Conservation (phyloP, 2,113 vertebrate species). For the Labeo catla region DNA sequence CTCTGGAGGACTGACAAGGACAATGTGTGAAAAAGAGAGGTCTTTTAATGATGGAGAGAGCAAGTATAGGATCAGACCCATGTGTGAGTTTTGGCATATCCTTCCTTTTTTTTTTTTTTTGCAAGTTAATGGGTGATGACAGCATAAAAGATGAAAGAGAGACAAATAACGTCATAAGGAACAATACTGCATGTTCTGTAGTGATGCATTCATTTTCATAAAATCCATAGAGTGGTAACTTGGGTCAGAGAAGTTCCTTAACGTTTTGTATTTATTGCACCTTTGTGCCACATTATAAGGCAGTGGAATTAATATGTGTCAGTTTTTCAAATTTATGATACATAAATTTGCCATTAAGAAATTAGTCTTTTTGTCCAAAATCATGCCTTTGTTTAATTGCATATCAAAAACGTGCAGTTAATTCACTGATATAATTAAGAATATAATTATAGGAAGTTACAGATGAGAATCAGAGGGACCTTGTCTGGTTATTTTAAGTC, state of each 20-base stretch:
- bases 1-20: slow-evolving; percentile 8
- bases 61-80: not conserved
- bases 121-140: slow-evolving; percentile 10
- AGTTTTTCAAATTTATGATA: not conserved
- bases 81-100: not conserved
- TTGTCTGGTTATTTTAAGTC: slow-evolving; percentile 9
- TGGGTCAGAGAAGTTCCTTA: not conserved
- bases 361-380: not conserved
- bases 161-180: not conserved
- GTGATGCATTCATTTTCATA: not conserved
- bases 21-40: slow-evolving; percentile 3
- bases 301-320: not conserved
- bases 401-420: not conserved
- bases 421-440: not conserved
- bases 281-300: not conserved
- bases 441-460: slow-evolving; percentile 11
- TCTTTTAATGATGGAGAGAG: slow-evolving; percentile 22
- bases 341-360: not conserved
- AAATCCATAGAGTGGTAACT: not conserved
- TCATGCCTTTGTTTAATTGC: slow-evolving; percentile 5
- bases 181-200: not conserved
- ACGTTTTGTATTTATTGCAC: not conserved
- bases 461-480: not conserved
- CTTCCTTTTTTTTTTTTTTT: not conserved
- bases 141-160: not conserved